These are phyloP conservation scores for Todus mexicanus DNA, from an alignment of 2,797 vertebrate genomes.

Conservation along the genomic window DNA sequence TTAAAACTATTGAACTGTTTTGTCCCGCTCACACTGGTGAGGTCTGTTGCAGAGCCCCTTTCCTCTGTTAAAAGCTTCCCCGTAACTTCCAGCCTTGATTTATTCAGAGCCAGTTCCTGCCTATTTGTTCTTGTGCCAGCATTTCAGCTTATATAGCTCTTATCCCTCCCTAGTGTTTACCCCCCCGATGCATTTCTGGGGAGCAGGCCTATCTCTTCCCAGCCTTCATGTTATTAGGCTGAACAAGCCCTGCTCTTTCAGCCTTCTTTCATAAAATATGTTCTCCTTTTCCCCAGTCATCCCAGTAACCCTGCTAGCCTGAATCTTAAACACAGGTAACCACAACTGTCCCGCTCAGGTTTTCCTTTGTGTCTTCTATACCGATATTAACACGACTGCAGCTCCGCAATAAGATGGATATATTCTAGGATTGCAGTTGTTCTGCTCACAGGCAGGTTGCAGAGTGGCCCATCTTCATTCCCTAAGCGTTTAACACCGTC, in stretches of 20 bases:
- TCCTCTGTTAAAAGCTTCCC: constrained; percentile 30
- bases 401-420: background rate
- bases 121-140: constrained; percentile 67
- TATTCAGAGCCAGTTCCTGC: constrained; percentile 59
- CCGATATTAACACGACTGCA: background rate
- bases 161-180: constrained; percentile 63
- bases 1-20: background rate
- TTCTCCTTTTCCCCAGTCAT: constrained; percentile 52
- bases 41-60: background rate
- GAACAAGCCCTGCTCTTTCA: constrained; percentile 60
- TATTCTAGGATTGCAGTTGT: background rate
- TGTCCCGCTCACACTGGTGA: background rate
- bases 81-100: constrained; percentile 56
- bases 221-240: constrained; percentile 56
- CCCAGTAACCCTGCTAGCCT: constrained; percentile 23
- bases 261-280: constrained; percentile 32
- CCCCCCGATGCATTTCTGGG: constrained; percentile 35
- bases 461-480: background rate
- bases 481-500: background rate
- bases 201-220: constrained; percentile 59
- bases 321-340: constrained; percentile 27
- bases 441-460: background rate
- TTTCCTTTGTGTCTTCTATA: background rate
- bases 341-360: background rate
- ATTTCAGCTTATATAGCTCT: constrained; percentile 66